A percentile compares a stretch with the other conserved stretches of the same genome.
Evolutionary conservation across 2,888 invertebrate genomes (phyloP).

Genomic region (Troglohyphantes excavatus): DNA sequence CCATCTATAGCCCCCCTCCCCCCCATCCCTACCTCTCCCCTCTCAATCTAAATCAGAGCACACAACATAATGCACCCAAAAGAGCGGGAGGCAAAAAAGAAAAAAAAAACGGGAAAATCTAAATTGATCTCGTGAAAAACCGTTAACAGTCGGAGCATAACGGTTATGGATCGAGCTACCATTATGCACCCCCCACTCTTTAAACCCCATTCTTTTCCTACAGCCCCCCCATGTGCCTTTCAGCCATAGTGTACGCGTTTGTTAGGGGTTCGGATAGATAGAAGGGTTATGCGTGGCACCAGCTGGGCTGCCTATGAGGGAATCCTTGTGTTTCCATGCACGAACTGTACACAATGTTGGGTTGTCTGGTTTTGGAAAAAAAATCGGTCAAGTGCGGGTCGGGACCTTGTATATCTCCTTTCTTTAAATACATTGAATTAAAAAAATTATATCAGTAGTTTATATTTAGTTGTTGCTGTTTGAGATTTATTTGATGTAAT

Average conservation of each 20-base stretch:
- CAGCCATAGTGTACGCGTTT: constrained; percentile 27
- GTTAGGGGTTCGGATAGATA: constrained; percentile 21
- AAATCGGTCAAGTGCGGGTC: not conserved
- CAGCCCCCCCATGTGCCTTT: not conserved
- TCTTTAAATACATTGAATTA: too few relatives aligned
- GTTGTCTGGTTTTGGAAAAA: constrained; percentile 3
- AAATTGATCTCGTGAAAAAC: constrained; percentile 51
- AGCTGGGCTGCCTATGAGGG: constrained; percentile 29
- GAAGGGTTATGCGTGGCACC: constrained; percentile 50
- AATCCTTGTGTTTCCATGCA: constrained; percentile 26
- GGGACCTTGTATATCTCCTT: too few relatives aligned
- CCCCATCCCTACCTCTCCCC: too few relatives aligned
- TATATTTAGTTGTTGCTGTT: too few relatives aligned
- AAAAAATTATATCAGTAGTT: too few relatives aligned
- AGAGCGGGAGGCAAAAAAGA: constrained; percentile 17
- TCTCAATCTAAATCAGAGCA: constrained; percentile 51
- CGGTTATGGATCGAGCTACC: constrained; percentile 70
- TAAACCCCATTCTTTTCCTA: constrained; percentile 46
- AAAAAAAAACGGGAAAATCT: constrained; percentile 18
- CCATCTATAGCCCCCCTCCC: too few relatives aligned
- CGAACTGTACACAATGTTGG: not conserved
- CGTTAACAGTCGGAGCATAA: constrained; percentile 74
- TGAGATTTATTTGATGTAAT: too few relatives aligned
- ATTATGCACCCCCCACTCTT: constrained; percentile 60
- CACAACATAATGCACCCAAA: constrained; percentile 19